A percentile compares a stretch with the other conserved stretches of the same genome.
Evolutionary conservation across 2,888 invertebrate genomes (phyloP).

Genomic region (Megalurothrips usitatus): DNA sequence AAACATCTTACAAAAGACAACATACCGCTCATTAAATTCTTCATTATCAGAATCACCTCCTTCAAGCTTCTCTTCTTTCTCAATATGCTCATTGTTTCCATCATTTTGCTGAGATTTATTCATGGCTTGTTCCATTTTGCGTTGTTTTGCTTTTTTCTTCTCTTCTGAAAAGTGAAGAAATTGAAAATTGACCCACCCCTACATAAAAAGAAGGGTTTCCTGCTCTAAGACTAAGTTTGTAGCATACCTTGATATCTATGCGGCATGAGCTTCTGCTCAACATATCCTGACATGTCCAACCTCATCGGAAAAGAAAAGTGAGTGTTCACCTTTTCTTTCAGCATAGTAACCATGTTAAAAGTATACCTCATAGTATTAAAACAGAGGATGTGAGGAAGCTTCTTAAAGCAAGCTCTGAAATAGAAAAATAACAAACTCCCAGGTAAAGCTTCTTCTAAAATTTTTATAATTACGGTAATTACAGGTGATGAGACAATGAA

Average conservation of each 20-base stretch:
- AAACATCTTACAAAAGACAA: neutral
- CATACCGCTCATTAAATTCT: slow-evolving; percentile 54
- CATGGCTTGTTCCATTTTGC: slow-evolving; percentile 38
- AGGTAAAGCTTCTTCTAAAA: neutral
- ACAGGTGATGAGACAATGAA: slow-evolving; percentile 12
- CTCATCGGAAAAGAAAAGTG: slow-evolving; percentile 93
- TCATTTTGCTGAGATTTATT: slow-evolving; percentile 49
- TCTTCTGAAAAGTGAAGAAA: slow-evolving; percentile 34
- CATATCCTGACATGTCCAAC: slow-evolving; percentile 90
- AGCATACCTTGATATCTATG: slow-evolving; percentile 71
- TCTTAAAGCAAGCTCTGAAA: slow-evolving; percentile 84
- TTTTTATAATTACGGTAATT: neutral
- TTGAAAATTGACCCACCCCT: slow-evolving; percentile 36
- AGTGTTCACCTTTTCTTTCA: slow-evolving; percentile 95
- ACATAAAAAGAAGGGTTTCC: slow-evolving; percentile 17
- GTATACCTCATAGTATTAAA: slow-evolving; percentile 97
- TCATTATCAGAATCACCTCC: slow-evolving; percentile 45
- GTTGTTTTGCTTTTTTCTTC: slow-evolving; percentile 36
- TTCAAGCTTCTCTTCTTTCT: neutral
- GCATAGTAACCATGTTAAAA: slow-evolving; percentile 96
- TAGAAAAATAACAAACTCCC: slow-evolving; percentile 32
- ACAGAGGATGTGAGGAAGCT: slow-evolving; percentile 85
- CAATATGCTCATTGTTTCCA: slow-evolving; percentile 42
- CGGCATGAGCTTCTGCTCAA: slow-evolving; percentile 88
- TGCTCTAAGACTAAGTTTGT: neutral